Conservation (phyloP, 2,113 vertebrate genomes). For the Lota lota region DNA sequence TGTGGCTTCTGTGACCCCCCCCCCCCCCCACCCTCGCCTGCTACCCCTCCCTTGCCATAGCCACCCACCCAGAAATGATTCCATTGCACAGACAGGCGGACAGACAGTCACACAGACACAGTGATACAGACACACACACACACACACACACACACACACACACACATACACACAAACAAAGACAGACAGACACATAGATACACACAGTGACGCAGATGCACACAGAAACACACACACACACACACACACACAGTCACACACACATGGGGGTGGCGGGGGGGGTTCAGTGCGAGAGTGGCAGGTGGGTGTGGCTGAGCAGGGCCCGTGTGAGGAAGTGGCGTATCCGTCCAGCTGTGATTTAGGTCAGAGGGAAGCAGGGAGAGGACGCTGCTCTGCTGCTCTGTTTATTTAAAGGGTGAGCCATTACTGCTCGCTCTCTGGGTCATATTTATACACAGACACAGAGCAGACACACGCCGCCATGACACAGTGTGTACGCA, state of each 20-base stretch:
- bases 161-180: not conserved
- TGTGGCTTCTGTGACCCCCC: too few relatives aligned
- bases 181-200: not conserved
- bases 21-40: too few relatives aligned
- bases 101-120: not conserved
- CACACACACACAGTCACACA: not conserved
- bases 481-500: not conserved
- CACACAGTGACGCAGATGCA: too few relatives aligned
- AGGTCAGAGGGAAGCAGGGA: slow-evolving; percentile 62
- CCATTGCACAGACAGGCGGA: not conserved
- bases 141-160: too few relatives aligned
- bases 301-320: slow-evolving; percentile 44
- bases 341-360: slow-evolving; percentile 71
- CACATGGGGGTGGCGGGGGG: not conserved
- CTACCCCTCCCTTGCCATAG: too few relatives aligned
- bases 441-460: slow-evolving; percentile 73
- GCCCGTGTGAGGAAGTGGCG: slow-evolving; percentile 65
- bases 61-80: too few relatives aligned
- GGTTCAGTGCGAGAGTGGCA: not conserved
- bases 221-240: too few relatives aligned
- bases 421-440: slow-evolving; percentile 74
- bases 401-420: slow-evolving; percentile 79
- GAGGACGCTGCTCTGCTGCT: slow-evolving; percentile 61
- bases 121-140: too few relatives aligned
- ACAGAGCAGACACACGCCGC: slow-evolving; percentile 57